Conservation (phyloP, 2,888 invertebrate species). For the Pristionchus japonicus region DNA sequence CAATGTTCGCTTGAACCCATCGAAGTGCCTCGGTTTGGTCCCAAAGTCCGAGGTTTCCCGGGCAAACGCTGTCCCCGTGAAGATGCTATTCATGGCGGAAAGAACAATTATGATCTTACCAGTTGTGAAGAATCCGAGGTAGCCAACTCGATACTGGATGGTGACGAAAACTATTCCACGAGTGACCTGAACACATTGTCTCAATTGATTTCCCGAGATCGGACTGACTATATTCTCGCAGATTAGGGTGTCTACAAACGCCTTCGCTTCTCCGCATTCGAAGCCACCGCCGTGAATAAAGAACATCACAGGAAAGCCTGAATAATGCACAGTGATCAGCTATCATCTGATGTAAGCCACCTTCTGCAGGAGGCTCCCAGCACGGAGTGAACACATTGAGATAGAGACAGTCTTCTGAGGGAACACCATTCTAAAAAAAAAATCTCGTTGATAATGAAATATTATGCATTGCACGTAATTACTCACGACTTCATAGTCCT, state of each 20-base stretch:
- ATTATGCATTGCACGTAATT: too few species aligned
- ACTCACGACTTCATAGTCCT: neutral
- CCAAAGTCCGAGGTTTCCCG: neutral
- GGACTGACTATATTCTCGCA: neutral
- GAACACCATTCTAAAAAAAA: neutral
- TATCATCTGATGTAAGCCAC: too few species aligned
- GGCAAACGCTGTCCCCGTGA: neutral
- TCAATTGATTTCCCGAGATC: too few species aligned
- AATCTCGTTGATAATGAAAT: neutral
- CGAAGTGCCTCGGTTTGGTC: neutral
- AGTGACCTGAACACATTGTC: neutral
- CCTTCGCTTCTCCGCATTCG: neutral
- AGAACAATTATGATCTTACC: neutral
- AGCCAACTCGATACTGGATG: too few species aligned
- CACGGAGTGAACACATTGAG: constrained; percentile 57
- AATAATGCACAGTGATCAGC: too few species aligned
- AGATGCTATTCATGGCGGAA: neutral
- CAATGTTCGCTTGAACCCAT: neutral
- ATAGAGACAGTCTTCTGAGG: constrained; percentile 55
- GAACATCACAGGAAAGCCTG: neutral
- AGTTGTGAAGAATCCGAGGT: neutral
- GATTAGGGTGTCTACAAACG: neutral
- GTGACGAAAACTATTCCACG: neutral
- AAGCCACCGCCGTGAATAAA: neutral
- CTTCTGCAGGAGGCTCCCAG: neutral